Conservation (phyloP, 2,797 vertebrate genomes). For the Erpetoichthys calabaricus region DNA sequence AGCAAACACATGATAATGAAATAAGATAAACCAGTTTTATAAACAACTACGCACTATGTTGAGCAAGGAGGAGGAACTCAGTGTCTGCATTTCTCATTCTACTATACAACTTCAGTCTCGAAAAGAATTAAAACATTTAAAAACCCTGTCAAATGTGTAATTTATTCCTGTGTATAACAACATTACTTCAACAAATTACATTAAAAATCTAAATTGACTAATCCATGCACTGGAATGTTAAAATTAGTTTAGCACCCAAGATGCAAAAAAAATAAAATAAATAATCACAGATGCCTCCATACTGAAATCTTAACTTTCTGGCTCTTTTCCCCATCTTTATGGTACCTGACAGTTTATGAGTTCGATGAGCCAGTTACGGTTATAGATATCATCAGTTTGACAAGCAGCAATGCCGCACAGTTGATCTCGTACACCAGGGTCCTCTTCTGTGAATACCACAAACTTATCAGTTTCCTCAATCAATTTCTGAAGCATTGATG, state of each 20-base stretch:
- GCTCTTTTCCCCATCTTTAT: background rate
- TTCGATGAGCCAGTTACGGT: constrained; percentile 95
- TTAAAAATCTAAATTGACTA: too few species aligned
- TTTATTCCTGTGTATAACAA: too few species aligned
- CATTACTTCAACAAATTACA: too few species aligned
- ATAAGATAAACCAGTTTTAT: too few species aligned
- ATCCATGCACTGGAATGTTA: background rate
- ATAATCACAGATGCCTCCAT: too few species aligned
- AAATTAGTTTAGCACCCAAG: too few species aligned
- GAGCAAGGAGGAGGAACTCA: background rate
- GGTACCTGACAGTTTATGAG: constrained; percentile 91
- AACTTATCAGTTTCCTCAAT: constrained; percentile 96
- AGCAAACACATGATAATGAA: too few species aligned
- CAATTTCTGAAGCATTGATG: constrained; percentile 92
- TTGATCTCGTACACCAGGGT: constrained; percentile 84
- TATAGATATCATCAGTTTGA: constrained; percentile 88
- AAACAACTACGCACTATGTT: too few species aligned
- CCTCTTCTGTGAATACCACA: constrained; percentile 95
- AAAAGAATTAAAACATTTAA: too few species aligned
- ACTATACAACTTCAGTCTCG: too few species aligned
- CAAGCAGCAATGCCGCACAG: constrained; percentile 88
- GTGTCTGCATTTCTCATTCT: too few species aligned
- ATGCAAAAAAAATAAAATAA: background rate
- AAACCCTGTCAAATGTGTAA: too few species aligned
- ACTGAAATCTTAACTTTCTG: background rate